A percentile compares a stretch with the other conserved stretches of the same genome.
Evolutionary conservation across 2,113 vertebrate species (phyloP).

Genomic region (Macquaria ambigua): DNA sequence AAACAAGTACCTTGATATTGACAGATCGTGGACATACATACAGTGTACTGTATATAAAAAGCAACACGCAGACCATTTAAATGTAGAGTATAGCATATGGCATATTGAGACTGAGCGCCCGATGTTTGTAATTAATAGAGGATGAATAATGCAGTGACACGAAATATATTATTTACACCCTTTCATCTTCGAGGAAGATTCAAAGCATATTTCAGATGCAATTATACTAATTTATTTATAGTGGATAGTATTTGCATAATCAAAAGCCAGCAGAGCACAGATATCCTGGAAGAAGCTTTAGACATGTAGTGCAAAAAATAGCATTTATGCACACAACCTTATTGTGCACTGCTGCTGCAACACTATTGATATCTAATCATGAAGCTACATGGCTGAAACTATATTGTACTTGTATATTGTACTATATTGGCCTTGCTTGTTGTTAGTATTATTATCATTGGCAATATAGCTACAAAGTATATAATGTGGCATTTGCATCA

Average conservation of each 20-base stretch:
- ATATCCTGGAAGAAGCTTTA: constrained; percentile 81
- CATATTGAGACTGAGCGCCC: constrained; percentile 80
- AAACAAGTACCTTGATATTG: constrained; percentile 11
- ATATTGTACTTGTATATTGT: not conserved
- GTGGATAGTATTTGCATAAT: constrained; percentile 91
- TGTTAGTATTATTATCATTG: constrained; percentile 21
- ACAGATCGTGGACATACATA: not conserved
- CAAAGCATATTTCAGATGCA: constrained; percentile 90
- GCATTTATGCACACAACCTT: constrained; percentile 49
- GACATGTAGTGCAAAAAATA: constrained; percentile 63
- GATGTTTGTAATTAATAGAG: constrained; percentile 91
- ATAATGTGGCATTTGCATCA: not conserved
- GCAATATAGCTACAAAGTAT: not conserved
- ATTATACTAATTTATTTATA: constrained; percentile 96
- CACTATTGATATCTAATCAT: constrained; percentile 42
- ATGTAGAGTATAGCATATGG: constrained; percentile 67
- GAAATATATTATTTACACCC: constrained; percentile 94
- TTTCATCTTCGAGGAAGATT: constrained; percentile 86
- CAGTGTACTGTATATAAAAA: not conserved
- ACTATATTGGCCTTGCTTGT: too few relatives aligned
- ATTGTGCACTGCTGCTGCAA: constrained; percentile 53
- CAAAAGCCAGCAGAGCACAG: constrained; percentile 87
- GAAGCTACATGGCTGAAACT: constrained; percentile 1
- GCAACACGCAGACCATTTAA: constrained; percentile 34
- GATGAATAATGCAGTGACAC: constrained; percentile 91